A percentile compares a stretch with the other conserved stretches of the same genome.
phyloP scores from a whole-genome alignment of 2,113 vertebrate genomes.

The Salvator merianae region DNA sequence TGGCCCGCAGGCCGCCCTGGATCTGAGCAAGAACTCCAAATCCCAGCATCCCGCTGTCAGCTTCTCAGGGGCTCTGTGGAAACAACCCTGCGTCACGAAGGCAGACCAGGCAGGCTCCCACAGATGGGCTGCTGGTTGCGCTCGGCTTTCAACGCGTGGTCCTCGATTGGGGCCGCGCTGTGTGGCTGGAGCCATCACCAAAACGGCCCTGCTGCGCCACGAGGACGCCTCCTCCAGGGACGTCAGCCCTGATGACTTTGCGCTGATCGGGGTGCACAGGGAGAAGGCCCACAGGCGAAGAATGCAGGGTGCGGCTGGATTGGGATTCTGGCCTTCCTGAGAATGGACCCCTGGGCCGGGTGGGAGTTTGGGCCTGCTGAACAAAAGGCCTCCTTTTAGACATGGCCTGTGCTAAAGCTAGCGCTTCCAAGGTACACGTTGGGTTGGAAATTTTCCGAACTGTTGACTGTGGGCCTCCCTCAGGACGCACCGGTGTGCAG shows the following conservation, averaged over 20 bases:
- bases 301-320: rapidly evolving
- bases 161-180: too few species aligned
- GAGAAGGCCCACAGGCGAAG: neutral
- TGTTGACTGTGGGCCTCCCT: too few species aligned
- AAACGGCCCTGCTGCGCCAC: too few species aligned
- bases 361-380: neutral
- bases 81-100: too few species aligned
- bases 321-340: neutral
- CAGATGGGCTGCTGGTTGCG: rapidly evolving
- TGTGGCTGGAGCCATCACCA: too few species aligned
- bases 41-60: neutral
- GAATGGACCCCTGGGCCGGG: too few species aligned
- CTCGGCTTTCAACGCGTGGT: neutral
- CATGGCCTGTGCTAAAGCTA: neutral
- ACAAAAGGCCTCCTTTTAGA: too few species aligned
- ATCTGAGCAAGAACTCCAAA: neutral
- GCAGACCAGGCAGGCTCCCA: too few species aligned
- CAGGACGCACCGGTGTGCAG: too few species aligned
- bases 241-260: too few species aligned
- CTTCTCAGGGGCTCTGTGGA: too few species aligned
- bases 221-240: neutral
- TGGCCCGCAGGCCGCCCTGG: neutral
- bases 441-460: too few species aligned
- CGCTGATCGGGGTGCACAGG: neutral
- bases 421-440: neutral